Percentiles rank a stretch among this genome's conserved stretches.
Conservation (phyloP, 2,797 vertebrate genomes). For the Manis crassicaudata region DNA sequence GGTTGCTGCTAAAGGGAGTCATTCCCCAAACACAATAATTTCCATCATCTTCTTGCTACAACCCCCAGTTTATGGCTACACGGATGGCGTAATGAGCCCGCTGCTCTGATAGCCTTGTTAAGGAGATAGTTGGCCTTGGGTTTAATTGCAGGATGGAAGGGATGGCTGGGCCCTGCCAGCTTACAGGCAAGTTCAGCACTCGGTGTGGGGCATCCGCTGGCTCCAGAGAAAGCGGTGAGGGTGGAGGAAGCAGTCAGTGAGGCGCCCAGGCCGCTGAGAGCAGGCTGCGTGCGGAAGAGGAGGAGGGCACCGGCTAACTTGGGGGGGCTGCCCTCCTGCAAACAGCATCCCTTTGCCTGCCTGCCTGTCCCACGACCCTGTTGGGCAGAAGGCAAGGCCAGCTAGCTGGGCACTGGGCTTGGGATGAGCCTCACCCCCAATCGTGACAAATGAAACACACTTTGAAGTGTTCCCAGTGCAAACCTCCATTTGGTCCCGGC, state of each 20-base stretch:
- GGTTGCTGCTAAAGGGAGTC: constrained; percentile 80
- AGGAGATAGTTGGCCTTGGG: constrained; percentile 76
- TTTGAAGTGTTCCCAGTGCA: not conserved
- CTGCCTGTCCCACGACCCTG: no score
- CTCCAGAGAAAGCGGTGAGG: not conserved
- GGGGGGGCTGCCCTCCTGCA: rapidly evolving
- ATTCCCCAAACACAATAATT: constrained; percentile 79
- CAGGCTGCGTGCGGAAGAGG: no score
- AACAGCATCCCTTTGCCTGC: no score
- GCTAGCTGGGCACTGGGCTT: not conserved
- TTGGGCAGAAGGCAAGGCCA: rapidly evolving
- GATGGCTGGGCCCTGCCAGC: constrained; percentile 32
- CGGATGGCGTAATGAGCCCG: constrained; percentile 71
- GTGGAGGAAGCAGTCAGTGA: not conserved
- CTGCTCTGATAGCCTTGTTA: constrained; percentile 77
- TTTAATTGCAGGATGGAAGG: constrained; percentile 80
- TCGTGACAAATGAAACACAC: constrained; percentile 73
- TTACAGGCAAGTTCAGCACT: not conserved
- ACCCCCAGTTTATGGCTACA: constrained; percentile 80
- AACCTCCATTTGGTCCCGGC: not conserved
- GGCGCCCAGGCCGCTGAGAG: not conserved
- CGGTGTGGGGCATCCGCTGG: not conserved
- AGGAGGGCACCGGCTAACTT: not conserved
- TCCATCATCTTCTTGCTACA: constrained; percentile 63
- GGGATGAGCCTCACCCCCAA: not conserved